Base-by-base conservation (phyloP, 92 coral and sea anemone genomes). In the Porites lobata region DNA sequence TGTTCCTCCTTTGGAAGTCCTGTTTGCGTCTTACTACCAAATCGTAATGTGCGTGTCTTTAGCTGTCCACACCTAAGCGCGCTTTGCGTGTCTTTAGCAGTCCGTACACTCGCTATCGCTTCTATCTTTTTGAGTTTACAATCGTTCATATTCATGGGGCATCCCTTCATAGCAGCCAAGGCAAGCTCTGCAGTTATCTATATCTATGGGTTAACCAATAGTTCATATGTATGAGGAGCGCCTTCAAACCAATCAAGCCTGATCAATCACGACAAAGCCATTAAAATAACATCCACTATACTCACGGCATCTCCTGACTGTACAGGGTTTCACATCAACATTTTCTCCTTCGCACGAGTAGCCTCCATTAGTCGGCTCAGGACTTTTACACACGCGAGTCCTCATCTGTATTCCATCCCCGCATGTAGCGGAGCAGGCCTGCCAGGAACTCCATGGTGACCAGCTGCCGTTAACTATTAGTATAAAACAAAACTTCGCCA, bases 361-460 rank as follows among this genome's bases (percentile, higher is more conserved):
- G 53, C 99, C 99, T 8, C 94, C 94, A 69, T 87, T 94, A 38
- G 72, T 82, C 8, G 98, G 98, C 66, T 81, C 72, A 17, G 99
- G 99, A 32, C 80, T 69, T 65, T 88, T 68, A 77, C 99, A 96
- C 43, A 89, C 66, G 24, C 99, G 96, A 58, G 93, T 83, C 79
- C 99, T 92, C 4, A 84, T 29, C 71, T 96, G 99, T 43, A 96
- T 80, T 50, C 99, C 99, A 68, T 92, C 98, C 59, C 99, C 98
- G 87, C 99, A 96, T 12, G 97, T 96, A 6, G 98, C 96, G 1
- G 99, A 95, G 88, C 99, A 96, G 76, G 99, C 94, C 26, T 95
- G 96, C 99, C 99, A 96, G 2, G 98, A 91, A 19, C 90, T 85
- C 99, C 99, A 96, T 62, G 94, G 91, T 58, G 97, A 94, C 99